Percentiles rank a stretch among this genome's conserved stretches.
phyloP scores from a whole-genome alignment of 2,888 invertebrate species.

The Acleris literana region DNA sequence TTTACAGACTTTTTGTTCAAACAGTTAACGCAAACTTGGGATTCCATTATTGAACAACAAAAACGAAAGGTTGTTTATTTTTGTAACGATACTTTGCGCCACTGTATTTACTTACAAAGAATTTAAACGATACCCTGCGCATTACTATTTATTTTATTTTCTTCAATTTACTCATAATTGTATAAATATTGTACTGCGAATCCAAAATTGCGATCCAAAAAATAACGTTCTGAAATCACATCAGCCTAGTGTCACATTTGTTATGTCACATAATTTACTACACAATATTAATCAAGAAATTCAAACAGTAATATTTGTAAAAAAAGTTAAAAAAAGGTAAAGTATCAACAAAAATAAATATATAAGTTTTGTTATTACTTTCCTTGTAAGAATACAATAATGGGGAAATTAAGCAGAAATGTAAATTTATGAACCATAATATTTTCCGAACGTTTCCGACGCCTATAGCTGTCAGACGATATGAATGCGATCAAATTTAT shows the following conservation, averaged over 20 bases:
- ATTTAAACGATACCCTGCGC: constrained; percentile 1
- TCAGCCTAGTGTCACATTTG: background rate
- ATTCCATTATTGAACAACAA: constrained; percentile 60
- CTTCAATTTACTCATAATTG: background rate
- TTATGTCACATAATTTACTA: too few species aligned
- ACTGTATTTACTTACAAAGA: constrained; percentile 16
- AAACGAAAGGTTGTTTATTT: too few species aligned
- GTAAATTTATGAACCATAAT: too few species aligned
- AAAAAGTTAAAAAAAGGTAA: too few species aligned
- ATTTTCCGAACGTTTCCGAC: constrained; percentile 4
- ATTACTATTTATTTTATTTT: background rate
- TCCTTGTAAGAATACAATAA: too few species aligned
- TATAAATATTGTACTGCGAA: constrained; percentile 1
- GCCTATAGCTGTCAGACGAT: background rate
- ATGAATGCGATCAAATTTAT: constrained; percentile 9
- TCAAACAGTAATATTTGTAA: too few species aligned
- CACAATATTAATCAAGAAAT: too few species aligned
- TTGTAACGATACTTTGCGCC: constrained; percentile 43
- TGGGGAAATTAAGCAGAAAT: too few species aligned
- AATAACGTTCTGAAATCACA: constrained; percentile 25
- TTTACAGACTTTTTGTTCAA: constrained; percentile 80
- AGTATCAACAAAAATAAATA: too few species aligned
- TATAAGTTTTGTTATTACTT: too few species aligned
- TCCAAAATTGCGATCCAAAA: constrained; percentile 16
- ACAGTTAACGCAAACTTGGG: constrained; percentile 85